A percentile compares a stretch with the other conserved stretches of the same genome.
Conservation (phyloP, 1,140 invertebrate genomes). For the Tetraneura akinire region DNA sequence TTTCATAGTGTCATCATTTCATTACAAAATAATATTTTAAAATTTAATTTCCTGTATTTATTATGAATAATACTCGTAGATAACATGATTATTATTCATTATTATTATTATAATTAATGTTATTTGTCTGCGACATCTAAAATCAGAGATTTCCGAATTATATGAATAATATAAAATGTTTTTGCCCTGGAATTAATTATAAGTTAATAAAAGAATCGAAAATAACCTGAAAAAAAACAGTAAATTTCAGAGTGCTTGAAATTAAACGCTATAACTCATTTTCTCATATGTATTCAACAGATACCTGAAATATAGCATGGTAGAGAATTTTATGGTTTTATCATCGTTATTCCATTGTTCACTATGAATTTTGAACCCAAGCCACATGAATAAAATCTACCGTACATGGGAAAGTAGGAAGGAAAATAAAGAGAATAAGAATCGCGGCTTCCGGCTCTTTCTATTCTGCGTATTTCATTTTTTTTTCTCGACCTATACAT, state of each 20-base stretch:
- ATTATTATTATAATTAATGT: no score
- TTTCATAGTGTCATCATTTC: no score
- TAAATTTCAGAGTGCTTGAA: not conserved
- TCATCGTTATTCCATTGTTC: constrained; percentile 39
- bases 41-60: no score
- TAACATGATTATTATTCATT: no score
- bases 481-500: not conserved
- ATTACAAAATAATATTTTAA: no score
- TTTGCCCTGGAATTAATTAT: no score
- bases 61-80: no score
- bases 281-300: constrained; percentile 43
- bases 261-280: constrained; percentile 38
- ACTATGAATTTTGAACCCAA: constrained; percentile 37
- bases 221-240: not conserved
- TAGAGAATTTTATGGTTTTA: constrained; percentile 29
- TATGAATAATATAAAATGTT: no score
- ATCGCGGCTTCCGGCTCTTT: constrained; percentile 46
- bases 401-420: constrained; percentile 8
- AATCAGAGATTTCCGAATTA: no score
- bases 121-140: no score
- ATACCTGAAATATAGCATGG: constrained; percentile 15
- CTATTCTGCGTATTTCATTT: constrained; percentile 37
- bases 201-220: not conserved
- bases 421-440: constrained; percentile 31
- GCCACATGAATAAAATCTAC: constrained; percentile 45